Conservation (phyloP, 2,888 invertebrate species). For the Pelosia muscerda region DNA sequence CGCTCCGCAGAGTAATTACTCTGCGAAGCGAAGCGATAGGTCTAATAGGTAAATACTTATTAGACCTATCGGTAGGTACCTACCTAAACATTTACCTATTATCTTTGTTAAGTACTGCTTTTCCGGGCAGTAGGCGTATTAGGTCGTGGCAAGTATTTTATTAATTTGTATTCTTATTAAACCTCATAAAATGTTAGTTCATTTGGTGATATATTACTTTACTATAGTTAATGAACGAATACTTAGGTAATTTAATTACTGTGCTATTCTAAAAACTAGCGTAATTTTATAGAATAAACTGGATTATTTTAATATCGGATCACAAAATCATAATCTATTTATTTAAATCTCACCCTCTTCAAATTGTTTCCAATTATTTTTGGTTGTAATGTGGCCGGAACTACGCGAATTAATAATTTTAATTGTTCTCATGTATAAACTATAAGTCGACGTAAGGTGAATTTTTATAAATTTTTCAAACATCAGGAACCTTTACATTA, state of each 20-base stretch:
- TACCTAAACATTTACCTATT: background rate
- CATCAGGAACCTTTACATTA: no score
- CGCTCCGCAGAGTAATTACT: no score
- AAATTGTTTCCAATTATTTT: slow-evolving; percentile 58
- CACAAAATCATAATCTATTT: slow-evolving; percentile 7
- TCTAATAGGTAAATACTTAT: no score
- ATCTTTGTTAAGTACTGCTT: background rate
- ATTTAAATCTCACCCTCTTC: slow-evolving; percentile 44
- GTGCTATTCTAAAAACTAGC: background rate
- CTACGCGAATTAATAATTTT: slow-evolving; percentile 7
- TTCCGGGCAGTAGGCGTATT: background rate
- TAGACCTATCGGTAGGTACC: no score
- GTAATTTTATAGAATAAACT: background rate
- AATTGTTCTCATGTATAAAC: slow-evolving; percentile 4
- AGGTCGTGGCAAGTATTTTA: background rate
- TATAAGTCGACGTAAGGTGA: no score
- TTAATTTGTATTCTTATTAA: slow-evolving; percentile 1
- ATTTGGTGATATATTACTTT: slow-evolving; percentile 7
- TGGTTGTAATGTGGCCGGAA: slow-evolving; percentile 43
- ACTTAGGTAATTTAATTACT: slow-evolving; percentile 9
- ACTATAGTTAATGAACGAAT: background rate
- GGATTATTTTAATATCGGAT: slow-evolving; percentile 1
- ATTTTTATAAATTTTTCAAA: no score
- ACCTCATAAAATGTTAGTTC: slow-evolving; percentile 1
- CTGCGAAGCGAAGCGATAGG: no score